Percentiles rank a stretch among this genome's conserved stretches.
Conservation (phyloP, 2,797 vertebrate species). For the Dromococcyx pavoninus region DNA sequence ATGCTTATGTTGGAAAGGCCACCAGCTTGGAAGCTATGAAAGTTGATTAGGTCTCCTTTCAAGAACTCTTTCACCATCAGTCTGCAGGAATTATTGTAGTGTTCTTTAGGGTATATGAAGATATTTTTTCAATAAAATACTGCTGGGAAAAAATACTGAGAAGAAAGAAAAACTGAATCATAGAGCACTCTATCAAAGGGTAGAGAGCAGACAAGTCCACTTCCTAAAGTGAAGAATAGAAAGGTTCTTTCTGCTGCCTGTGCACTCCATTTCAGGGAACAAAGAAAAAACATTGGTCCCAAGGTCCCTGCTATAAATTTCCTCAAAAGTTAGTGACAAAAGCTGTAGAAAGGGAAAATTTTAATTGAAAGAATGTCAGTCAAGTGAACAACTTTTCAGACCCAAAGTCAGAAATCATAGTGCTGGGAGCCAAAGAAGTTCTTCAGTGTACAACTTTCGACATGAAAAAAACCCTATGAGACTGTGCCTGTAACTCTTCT, state of each 20-base stretch:
- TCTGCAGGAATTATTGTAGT: neutral
- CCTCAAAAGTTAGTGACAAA: neutral
- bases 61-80: constrained; percentile 8
- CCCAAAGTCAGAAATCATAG: neutral
- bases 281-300: neutral
- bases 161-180: neutral
- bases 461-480: too few species aligned
- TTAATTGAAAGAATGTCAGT: neutral
- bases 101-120: neutral
- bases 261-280: neutral
- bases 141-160: neutral
- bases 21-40: neutral
- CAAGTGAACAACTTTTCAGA: neutral
- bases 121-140: constrained; percentile 1
- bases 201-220: neutral
- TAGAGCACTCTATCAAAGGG: neutral
- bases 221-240: neutral
- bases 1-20: neutral
- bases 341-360: neutral
- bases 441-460: neutral
- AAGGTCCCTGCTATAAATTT: neutral
- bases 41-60: neutral
- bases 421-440: neutral
- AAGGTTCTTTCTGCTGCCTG: neutral
- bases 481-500: too few species aligned